Evolutionary conservation across 2,888 invertebrate species (phyloP), one percentile per base, ranked within the genome.

Genomic region (Coenonympha glycerion): DNA sequence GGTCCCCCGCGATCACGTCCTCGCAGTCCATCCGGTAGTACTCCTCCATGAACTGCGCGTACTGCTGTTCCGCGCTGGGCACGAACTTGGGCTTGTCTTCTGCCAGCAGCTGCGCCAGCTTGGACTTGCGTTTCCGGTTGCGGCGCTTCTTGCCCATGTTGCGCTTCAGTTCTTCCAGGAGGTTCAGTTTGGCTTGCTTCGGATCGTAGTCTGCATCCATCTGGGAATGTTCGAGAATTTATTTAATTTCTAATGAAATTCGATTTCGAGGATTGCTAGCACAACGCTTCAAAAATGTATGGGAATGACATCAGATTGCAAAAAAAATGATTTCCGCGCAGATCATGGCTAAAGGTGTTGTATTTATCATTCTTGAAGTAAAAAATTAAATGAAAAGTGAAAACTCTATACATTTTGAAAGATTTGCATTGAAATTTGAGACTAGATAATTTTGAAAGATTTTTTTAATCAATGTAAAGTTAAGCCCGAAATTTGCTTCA

Each of bases 21-120:
- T 99, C 99, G 74, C 95, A 99, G 76, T 98, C 96, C 71, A 98
- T 87, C 65, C 93, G 92, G 71, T 98, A 98, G 75, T 98, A 98
- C 76, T 98, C 97, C 65, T 98, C 96, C 71, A 97, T 91, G 70
- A 97, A 97, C 63, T 97, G 90, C 24, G 92, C 91, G 76, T 95
- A 97, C 0, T 92, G 92, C 66, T 88, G 88, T 55, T 93, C 90
- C 52, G 91, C 88, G 0, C 89, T 82, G 0, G 97, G 95, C 75
- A 98, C 90, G 78, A 94, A 98, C 46, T 90, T 88, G 0, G 98
- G 98, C 70, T 97, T 97, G 46, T 93, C 90, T 26, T 89, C 84
- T 11, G 90, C 84, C 3, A 97, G 76, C 18, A 93, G 89, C 69
- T 93, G 90, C 9, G 92, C 92, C 56, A 96, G 92, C 58, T 92